phyloP scores from a whole-genome alignment of 2,113 vertebrate species.

The Sigmodon hispidus region DNA sequence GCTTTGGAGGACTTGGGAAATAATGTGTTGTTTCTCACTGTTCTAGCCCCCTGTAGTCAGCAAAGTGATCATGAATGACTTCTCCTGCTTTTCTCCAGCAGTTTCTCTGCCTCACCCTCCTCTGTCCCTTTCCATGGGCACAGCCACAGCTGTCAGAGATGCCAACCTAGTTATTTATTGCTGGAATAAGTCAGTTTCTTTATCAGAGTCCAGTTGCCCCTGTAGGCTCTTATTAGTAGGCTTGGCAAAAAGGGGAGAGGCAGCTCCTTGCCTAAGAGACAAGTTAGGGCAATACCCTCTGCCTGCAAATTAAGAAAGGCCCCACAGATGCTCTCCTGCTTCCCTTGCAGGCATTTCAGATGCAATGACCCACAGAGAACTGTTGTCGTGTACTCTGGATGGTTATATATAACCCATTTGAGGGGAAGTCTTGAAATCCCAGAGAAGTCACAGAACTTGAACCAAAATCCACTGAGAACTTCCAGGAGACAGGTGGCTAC shows the following conservation, averaged over 20 bases:
- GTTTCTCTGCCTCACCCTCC: background rate
- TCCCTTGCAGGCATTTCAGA: background rate
- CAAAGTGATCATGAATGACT: background rate
- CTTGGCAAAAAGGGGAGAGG: constrained; percentile 65
- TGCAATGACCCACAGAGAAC: background rate
- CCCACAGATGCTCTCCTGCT: background rate
- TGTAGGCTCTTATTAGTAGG: constrained; percentile 61
- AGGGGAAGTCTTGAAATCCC: background rate
- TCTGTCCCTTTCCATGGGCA: background rate
- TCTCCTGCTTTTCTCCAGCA: background rate
- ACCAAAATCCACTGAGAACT: background rate
- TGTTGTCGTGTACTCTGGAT: background rate
- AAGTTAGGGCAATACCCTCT: constrained; percentile 63
- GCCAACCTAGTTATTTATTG: constrained; percentile 63
- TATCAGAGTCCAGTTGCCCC: constrained; percentile 68
- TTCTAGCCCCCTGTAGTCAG: background rate
- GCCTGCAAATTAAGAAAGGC: constrained; percentile 18
- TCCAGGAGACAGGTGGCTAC: background rate
- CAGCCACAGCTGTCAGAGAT: constrained; percentile 63
- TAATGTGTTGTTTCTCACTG: background rate
- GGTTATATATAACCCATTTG: background rate
- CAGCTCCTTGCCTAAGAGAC: constrained; percentile 50
- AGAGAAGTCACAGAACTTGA: constrained; percentile 10
- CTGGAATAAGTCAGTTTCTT: constrained; percentile 64
- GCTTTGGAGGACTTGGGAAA: background rate